These are phyloP conservation scores for Threskiornis aethiopicus DNA, from an alignment of 2,797 vertebrate genomes.

Conservation along the genomic window DNA sequence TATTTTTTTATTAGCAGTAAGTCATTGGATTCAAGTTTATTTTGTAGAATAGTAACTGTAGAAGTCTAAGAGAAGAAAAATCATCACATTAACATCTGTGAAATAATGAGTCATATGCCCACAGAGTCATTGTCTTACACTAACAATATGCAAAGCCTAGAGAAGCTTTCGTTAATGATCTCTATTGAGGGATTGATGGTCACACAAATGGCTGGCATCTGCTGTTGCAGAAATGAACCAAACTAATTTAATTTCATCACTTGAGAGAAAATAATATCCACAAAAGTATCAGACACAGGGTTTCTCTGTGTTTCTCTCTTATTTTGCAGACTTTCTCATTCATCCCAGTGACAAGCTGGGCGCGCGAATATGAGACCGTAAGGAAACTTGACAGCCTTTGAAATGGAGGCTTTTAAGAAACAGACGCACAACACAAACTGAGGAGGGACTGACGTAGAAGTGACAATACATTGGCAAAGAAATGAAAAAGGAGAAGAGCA, in stretches of 20 bases:
- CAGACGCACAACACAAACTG: not conserved
- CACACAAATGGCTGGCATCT: slow-evolving; percentile 12
- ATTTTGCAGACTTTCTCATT: not conserved
- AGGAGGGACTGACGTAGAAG: not conserved
- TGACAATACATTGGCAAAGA: not conserved
- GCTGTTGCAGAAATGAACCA: not conserved
- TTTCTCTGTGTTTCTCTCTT: not conserved
- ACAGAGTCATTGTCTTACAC: not conserved
- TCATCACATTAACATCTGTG: not conserved
- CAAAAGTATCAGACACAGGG: not conserved
- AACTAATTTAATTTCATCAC: not conserved
- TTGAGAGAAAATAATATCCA: not conserved
- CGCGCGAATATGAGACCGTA: fast-evolving
- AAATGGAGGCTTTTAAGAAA: not conserved
- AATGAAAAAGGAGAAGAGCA: not conserved
- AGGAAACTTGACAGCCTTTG: not conserved
- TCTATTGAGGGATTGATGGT: not conserved
- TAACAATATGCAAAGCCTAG: not conserved
- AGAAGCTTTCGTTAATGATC: not conserved
- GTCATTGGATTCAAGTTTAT: not conserved
- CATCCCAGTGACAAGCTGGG: not conserved
- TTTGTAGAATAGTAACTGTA: not conserved
- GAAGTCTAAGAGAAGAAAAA: not conserved
- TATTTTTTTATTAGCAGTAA: not conserved
- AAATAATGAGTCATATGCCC: not conserved